Evolutionary conservation across 2,888 invertebrate genomes (phyloP).

Genomic region (Ormyrus labotus): DNA sequence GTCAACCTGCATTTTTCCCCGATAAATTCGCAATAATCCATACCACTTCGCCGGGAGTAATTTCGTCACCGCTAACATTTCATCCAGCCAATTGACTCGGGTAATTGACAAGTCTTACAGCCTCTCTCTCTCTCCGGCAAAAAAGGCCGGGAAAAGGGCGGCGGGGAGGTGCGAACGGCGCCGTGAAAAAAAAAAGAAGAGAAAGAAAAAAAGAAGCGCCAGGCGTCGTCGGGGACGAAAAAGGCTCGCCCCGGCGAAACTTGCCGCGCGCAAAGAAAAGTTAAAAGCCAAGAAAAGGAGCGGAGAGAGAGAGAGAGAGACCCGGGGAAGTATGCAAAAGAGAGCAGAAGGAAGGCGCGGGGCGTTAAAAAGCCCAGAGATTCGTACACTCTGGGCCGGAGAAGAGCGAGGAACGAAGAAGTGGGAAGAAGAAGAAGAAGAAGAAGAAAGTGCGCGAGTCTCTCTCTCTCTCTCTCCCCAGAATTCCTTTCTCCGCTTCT

Average conservation of each 20-base stretch:
- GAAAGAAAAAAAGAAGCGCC: neutral
- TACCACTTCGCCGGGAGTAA: neutral
- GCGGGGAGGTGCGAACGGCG: too few species aligned
- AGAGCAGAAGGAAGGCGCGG: constrained; percentile 4
- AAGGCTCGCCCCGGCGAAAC: neutral
- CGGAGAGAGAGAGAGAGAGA: neutral
- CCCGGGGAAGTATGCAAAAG: constrained; percentile 36
- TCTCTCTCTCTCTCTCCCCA: neutral
- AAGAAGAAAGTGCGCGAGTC: neutral
- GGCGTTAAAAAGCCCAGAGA: constrained; percentile 22
- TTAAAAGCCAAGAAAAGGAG: constrained; percentile 13
- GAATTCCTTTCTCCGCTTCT: neutral
- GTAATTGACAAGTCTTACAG: constrained; percentile 20
- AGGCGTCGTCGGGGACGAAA: neutral
- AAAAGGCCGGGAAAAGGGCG: too few species aligned
- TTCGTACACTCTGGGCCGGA: neutral
- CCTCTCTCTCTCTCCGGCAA: neutral
- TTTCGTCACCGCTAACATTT: constrained; percentile 2
- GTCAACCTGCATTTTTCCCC: too few species aligned
- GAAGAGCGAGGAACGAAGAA: neutral
- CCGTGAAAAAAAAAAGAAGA: neutral
- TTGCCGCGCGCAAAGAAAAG: constrained; percentile 18
- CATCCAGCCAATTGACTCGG: constrained; percentile 20
- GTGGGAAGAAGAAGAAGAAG: neutral
- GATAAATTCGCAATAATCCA: neutral